Percentiles rank a stretch among this genome's conserved stretches.
These are phyloP conservation scores for Eleginops maclovinus DNA, from an alignment of 2,113 vertebrate species.

Conservation along the genomic window DNA sequence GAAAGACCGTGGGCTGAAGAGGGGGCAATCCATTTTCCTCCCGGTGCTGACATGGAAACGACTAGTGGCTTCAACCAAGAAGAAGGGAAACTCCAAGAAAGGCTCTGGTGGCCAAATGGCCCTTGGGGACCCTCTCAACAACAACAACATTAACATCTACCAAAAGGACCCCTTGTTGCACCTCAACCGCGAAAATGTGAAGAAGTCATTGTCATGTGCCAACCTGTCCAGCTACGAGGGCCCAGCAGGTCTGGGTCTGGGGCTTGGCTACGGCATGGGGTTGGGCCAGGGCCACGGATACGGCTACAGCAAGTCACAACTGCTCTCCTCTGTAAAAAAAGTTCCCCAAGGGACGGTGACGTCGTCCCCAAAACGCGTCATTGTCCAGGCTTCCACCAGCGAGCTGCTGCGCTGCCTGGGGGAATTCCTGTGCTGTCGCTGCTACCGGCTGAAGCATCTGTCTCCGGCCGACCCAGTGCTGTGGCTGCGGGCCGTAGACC, in stretches of 20 bases:
- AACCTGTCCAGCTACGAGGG: slow-evolving; percentile 86
- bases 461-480: slow-evolving; percentile 84
- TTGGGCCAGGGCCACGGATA: slow-evolving; percentile 69
- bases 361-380: slow-evolving; percentile 83
- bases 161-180: slow-evolving; percentile 82
- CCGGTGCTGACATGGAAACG: slow-evolving; percentile 88
- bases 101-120: slow-evolving; percentile 23
- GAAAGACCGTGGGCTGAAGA: slow-evolving; percentile 82
- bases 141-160: slow-evolving; percentile 83
- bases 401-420: slow-evolving; percentile 88
- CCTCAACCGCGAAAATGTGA: slow-evolving; percentile 86
- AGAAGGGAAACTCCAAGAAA: slow-evolving; percentile 80
- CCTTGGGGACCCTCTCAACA: slow-evolving; percentile 73
- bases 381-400: slow-evolving; percentile 89
- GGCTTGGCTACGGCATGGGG: slow-evolving; percentile 70
- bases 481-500: slow-evolving; percentile 87
- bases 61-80: slow-evolving; percentile 87
- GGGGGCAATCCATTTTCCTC: slow-evolving; percentile 86
- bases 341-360: slow-evolving; percentile 54
- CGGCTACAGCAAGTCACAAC: slow-evolving; percentile 71
- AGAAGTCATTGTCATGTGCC: slow-evolving; percentile 88
- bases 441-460: slow-evolving; percentile 86
- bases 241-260: slow-evolving; percentile 74
- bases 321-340: slow-evolving; percentile 81
- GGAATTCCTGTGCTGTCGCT: slow-evolving; percentile 86